Evolutionary conservation across 1,140 invertebrate species (phyloP), one percentile per base, ranked within the genome.

Genomic region (Mylabris phalerata): DNA sequence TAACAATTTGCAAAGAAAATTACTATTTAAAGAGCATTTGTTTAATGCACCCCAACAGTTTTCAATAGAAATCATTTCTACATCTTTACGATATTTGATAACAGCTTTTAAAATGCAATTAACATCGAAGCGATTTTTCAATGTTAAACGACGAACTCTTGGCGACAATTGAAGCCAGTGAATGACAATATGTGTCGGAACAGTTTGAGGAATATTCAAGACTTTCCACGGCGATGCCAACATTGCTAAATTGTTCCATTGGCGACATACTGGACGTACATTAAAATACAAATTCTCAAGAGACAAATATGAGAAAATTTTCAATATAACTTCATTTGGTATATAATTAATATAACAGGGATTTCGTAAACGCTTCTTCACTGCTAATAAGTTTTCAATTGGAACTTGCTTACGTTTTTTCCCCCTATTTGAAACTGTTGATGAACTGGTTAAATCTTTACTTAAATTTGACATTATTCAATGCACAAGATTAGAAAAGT

Each of bases 131-230:
- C 64, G 50, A 13, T 62, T 48, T 45, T 41, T 42, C 6, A 66
- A 47, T 9, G 7, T 41, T 9, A 64, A 50, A n/a, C 55, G 40
- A 13, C 57, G 59, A n/a, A 66, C 48, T n/a, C 57, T 55, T 9
- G 62, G 62, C 3, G 64, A 61, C n/a, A 50, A 50, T 38, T 62
- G 41, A 4, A 67, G 46, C 65, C 65, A 67, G 9, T 60, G 9
- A 5, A 4, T 32, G 7, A 32, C 7, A 32, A 32, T 7, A 32
- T 32, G 7, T 1, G 7, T 7, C 7, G 32, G 7, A 4, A 7
- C 4, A 32, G 32, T 32, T 7, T 7, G 32, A 32, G 32, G 7
- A 32, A 32, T 32, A 38, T 54, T 48, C 7, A 67, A 27, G n/a
- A 61, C 47, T 39, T 52, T 62, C 65, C 65, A 67, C 19, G 61